Conservation (phyloP, 2,113 vertebrate species). For the Carollia perspicillata region DNA sequence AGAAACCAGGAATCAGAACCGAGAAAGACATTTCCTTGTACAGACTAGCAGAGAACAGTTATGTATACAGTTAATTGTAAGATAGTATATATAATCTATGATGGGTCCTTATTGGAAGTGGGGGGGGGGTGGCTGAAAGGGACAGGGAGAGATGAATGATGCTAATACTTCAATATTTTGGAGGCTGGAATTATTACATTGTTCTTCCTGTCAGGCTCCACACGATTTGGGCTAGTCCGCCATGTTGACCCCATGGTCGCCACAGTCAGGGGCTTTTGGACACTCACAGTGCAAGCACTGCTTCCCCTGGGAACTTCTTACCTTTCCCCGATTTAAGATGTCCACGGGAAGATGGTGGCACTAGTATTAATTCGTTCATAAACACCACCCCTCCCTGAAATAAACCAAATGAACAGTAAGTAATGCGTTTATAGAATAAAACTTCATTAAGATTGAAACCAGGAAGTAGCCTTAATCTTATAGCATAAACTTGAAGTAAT, state of each 20-base stretch:
- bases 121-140: not conserved
- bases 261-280: not conserved
- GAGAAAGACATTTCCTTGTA: not conserved
- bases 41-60: not conserved
- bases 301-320: not conserved
- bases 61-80: not conserved
- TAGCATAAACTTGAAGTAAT: not conserved
- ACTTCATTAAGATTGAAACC: not conserved
- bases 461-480: not conserved
- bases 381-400: not conserved
- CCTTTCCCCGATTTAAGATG: not conserved
- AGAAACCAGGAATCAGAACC: slow-evolving; percentile 4
- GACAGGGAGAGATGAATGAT: not conserved
- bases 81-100: not conserved
- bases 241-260: not conserved
- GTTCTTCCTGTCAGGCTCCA: not conserved
- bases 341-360: not conserved
- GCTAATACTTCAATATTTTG: not conserved
- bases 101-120: not conserved
- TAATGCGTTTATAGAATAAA: not conserved
- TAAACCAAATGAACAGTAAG: not conserved
- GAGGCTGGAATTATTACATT: not conserved
- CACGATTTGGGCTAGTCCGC: not conserved
- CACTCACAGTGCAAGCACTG: not conserved
- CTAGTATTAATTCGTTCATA: not conserved